Percentiles rank a stretch among this genome's conserved stretches.
phyloP scores from a whole-genome alignment of 1,140 invertebrate species.

The Onthophagus taurus region DNA sequence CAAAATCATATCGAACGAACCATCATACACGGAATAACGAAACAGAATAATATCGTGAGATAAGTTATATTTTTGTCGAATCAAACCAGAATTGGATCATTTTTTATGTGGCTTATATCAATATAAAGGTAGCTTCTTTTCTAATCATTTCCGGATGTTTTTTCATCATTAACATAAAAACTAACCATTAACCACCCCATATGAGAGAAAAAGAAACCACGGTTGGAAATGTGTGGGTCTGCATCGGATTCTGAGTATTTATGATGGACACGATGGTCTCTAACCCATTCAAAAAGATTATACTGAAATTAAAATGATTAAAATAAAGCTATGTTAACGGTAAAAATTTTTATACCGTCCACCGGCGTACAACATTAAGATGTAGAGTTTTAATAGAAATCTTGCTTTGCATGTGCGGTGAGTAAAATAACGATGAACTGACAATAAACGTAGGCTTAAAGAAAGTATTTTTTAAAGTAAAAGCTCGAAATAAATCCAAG shows the following conservation, averaged over 20 bases:
- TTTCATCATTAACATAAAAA: too few species aligned
- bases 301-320: too few species aligned
- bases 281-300: slow-evolving; percentile 38
- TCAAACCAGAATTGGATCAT: slow-evolving; percentile 62
- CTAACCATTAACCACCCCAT: slow-evolving; percentile 79
- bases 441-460: too few species aligned
- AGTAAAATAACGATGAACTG: too few species aligned
- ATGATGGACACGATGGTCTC: slow-evolving; percentile 74
- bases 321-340: too few species aligned
- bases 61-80: slow-evolving; percentile 6
- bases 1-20: slow-evolving; percentile 9
- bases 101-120: slow-evolving; percentile 62
- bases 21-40: slow-evolving; percentile 5
- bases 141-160: slow-evolving; percentile 67
- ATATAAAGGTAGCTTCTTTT: slow-evolving; percentile 54
- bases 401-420: too few species aligned
- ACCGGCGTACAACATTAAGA: too few species aligned
- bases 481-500: too few species aligned
- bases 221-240: slow-evolving; percentile 70
- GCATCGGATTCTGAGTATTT: slow-evolving; percentile 73
- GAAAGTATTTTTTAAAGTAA: too few species aligned
- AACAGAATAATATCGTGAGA: slow-evolving; percentile 6
- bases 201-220: slow-evolving; percentile 79
- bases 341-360: too few species aligned
- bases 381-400: too few species aligned